Evolutionary conservation across 2,797 vertebrate species (phyloP), one percentile per base, ranked within the genome.

Genomic region (Brotula barbata): DNA sequence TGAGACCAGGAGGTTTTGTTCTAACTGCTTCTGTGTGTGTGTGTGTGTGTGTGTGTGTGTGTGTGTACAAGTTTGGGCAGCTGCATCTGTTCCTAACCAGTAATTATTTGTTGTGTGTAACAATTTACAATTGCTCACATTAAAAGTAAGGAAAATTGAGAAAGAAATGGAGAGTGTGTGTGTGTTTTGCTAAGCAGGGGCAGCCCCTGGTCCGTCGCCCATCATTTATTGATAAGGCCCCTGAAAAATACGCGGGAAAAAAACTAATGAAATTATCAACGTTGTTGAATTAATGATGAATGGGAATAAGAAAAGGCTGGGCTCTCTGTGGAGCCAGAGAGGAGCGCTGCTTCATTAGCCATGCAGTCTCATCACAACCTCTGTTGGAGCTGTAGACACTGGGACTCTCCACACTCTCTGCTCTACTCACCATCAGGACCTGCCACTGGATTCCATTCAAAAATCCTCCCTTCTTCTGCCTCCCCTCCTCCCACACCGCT

Each of bases 261-360:
- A 48, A 75, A 81, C 92, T 97, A 96, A 97, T 98, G 94, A 98
- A 96, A 98, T 98, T 93, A 98, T 97, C 95, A 97, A 93, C 93
- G 94, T 94, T 94, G 83, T 87, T 98, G 95, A 98, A 98, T 98
- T 95, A 98, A 96, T 98, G 94, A 98, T 98, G 94, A 96, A 93
- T 92, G 91, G 89, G 94, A 94, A 94, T 93, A 95, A 95, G 93
- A 95, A 94, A 93, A 93, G 93, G 92, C 90, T 85, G 91, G 91
- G 93, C 92, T 95, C 95, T 96, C 92, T 90, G 90, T 80, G 92
- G 95, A 96, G 94, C 91, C 88, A 78, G 89, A 90, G 89, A 83
- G 82, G 71, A 85, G 82, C 67, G 75, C 84, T 73, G 81, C 84
- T 93, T 96, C 93, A 96, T 98, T 97, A 95, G 89, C 89, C 90